Percentiles rank a stretch among this genome's conserved stretches.
These are phyloP conservation scores for Caracal caracal DNA, from an alignment of 2,113 vertebrate genomes.

Conservation along the genomic window DNA sequence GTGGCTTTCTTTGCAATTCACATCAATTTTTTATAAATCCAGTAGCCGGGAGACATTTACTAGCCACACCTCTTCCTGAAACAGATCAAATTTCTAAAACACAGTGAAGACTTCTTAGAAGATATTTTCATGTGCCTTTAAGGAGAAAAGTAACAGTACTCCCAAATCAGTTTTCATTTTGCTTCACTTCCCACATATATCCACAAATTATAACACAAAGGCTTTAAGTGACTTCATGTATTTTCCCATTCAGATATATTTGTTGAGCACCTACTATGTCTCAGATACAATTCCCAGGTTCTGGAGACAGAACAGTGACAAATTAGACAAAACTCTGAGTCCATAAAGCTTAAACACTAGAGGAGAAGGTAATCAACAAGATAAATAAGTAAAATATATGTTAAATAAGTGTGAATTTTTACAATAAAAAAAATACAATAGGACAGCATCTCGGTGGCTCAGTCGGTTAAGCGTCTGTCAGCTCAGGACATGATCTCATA, in stretches of 20 bases:
- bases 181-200: neutral
- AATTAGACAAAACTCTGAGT: neutral
- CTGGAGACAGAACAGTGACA: neutral
- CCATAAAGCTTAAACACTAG: neutral
- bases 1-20: neutral
- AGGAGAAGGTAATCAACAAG: neutral
- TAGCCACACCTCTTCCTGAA: neutral
- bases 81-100: neutral
- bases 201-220: neutral
- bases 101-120: neutral
- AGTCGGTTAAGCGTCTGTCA: too few species aligned
- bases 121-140: neutral
- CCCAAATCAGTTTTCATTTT: neutral
- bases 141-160: neutral
- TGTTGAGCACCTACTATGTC: neutral
- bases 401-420: neutral
- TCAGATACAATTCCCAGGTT: neutral
- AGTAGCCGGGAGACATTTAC: neutral
- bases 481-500: too few species aligned
- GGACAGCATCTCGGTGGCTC: too few species aligned
- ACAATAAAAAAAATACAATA: neutral
- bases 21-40: neutral
- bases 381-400: neutral
- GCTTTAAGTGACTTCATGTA: neutral
- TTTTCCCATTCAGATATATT: neutral